A percentile compares a stretch with the other conserved stretches of the same genome.
Conservation (phyloP, 1,140 invertebrate genomes). For the Heliconius nattereri region DNA sequence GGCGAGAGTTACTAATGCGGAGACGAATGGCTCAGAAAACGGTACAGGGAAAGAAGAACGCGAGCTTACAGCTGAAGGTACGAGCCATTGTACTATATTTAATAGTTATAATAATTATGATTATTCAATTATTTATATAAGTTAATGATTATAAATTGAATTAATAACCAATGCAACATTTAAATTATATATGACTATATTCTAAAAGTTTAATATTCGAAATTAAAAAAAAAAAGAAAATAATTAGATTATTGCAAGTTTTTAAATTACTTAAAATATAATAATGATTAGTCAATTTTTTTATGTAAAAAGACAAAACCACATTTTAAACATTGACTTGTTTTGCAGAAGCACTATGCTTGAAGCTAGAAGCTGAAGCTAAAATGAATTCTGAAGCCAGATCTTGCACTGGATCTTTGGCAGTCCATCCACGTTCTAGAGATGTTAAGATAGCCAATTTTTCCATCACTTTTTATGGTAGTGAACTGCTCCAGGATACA, state of each 20-base stretch:
- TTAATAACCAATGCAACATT: background rate
- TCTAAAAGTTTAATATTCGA: too few species aligned
- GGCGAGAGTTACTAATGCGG: conserved; percentile 77
- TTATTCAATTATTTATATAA: background rate
- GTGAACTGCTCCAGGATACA: conserved; percentile 97
- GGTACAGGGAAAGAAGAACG: conserved; percentile 62
- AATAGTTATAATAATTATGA: conserved; percentile 22
- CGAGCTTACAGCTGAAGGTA: conserved; percentile 82
- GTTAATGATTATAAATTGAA: background rate
- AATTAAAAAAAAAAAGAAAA: too few species aligned
- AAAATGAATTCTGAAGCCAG: conserved; percentile 95
- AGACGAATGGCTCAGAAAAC: conserved; percentile 81
- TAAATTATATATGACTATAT: background rate
- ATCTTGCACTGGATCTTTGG: conserved; percentile 96
- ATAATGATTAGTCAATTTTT: background rate
- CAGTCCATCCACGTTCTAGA: conserved; percentile 95
- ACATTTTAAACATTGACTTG: background rate
- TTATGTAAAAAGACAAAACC: background rate
- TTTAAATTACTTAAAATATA: background rate
- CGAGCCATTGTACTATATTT: conserved; percentile 20
- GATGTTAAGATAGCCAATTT: conserved; percentile 99
- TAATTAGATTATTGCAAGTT: background rate
- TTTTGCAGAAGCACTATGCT: conserved; percentile 89
- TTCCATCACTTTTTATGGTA: conserved; percentile 98
- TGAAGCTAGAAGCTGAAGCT: conserved; percentile 94